Evolutionary conservation across 1,140 invertebrate species (phyloP).

Genomic region (Marisa cornuarietis): DNA sequence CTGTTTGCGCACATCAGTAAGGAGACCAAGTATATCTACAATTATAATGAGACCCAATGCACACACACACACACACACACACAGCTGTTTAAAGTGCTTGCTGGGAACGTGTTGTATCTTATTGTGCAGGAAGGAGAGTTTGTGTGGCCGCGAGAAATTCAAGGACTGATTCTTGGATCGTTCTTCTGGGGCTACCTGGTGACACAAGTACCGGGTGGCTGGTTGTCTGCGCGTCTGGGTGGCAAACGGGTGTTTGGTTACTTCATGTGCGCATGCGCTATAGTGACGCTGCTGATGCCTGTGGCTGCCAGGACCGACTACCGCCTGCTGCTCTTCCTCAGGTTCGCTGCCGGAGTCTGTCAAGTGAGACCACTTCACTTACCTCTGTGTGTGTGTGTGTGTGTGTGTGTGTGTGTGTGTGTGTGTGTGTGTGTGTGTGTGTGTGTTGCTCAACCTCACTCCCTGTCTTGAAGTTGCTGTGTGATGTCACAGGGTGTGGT

Average conservation of each 20-base stretch:
- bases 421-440: not conserved
- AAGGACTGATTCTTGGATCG: constrained; percentile 59
- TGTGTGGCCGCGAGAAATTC: constrained; percentile 57
- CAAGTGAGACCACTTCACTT: constrained; percentile 51
- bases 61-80: no score
- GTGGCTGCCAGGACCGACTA: constrained; percentile 50
- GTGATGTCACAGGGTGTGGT: constrained; percentile 77
- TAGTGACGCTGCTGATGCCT: constrained; percentile 60
- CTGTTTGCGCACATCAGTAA: no score
- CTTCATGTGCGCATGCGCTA: constrained; percentile 44
- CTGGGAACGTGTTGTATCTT: not conserved
- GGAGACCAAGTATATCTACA: no score
- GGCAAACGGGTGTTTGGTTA: constrained; percentile 59
- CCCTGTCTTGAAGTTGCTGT: not conserved
- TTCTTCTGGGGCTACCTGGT: constrained; percentile 65
- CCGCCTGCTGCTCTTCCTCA: constrained; percentile 51
- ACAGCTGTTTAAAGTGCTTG: no score
- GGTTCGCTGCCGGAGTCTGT: constrained; percentile 55
- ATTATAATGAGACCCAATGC: no score
- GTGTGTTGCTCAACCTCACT: not conserved
- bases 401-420: not conserved
- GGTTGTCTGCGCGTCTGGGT: constrained; percentile 55
- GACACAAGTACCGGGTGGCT: constrained; percentile 58
- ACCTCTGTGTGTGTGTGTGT: not conserved
- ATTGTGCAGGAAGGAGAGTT: constrained; percentile 54